Evolutionary conservation across 2,888 invertebrate species (phyloP).

Genomic region (Conus canariensis): DNA sequence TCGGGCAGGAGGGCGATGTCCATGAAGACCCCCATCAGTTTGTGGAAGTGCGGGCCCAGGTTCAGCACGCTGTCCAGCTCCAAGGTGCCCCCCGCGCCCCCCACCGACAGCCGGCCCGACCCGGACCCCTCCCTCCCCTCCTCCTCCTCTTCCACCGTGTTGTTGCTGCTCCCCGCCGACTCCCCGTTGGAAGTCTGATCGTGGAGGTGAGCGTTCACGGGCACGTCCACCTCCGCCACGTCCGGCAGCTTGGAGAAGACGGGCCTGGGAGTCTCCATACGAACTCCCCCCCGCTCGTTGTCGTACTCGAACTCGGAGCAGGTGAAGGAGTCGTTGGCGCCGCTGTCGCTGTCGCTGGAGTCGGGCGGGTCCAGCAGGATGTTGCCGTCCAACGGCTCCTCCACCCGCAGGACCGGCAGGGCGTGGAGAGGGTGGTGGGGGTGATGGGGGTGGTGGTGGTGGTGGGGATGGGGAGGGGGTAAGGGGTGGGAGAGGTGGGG

Average conservation of each 20-base stretch:
- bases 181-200: slow-evolving; percentile 93
- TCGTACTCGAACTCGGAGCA: slow-evolving; percentile 99
- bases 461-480: background rate
- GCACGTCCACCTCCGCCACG: slow-evolving; percentile 69
- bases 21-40: slow-evolving; percentile 95
- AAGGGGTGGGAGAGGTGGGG: slow-evolving; percentile 1
- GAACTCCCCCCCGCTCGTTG: slow-evolving; percentile 81
- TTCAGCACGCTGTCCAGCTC: slow-evolving; percentile 97
- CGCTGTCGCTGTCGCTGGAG: slow-evolving; percentile 88
- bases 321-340: slow-evolving; percentile 96
- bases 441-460: background rate
- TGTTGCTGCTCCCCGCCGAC: slow-evolving; percentile 82
- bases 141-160: slow-evolving; percentile 81
- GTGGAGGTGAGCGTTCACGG: slow-evolving; percentile 5
- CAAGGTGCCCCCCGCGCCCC: slow-evolving; percentile 13
- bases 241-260: slow-evolving; percentile 81
- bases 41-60: slow-evolving; percentile 98
- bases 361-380: slow-evolving; percentile 76
- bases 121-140: slow-evolving; percentile 73
- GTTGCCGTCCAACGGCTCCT: slow-evolving; percentile 72
- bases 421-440: background rate
- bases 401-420: slow-evolving; percentile 15
- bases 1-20: slow-evolving; percentile 97
- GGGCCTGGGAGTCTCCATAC: slow-evolving; percentile 80
- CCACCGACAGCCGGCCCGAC: background rate